These are phyloP conservation scores for Steatocranus sp. DNA, from an alignment of 2,797 vertebrate species.

Conservation along the genomic window DNA sequence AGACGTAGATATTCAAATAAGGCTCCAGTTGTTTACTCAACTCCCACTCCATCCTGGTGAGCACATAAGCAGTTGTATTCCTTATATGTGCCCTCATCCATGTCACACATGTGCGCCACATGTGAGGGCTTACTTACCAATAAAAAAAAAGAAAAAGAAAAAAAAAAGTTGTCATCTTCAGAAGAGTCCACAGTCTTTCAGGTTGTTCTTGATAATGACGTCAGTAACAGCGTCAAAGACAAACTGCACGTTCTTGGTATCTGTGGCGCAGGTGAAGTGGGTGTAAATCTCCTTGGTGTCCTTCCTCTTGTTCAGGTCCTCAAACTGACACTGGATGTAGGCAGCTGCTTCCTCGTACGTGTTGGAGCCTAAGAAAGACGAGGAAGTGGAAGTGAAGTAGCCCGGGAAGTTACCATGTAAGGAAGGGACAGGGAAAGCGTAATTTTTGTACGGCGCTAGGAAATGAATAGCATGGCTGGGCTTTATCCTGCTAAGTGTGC, in stretches of 20 bases:
- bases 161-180: constrained; percentile 62
- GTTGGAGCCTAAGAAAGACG: constrained; percentile 84
- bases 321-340: constrained; percentile 98
- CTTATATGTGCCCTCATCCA: background rate
- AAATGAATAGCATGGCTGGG: background rate
- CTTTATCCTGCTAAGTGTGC: background rate
- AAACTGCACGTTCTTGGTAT: constrained; percentile 99
- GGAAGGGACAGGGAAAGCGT: background rate
- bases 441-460: background rate
- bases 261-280: constrained; percentile 98
- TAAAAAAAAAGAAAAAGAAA: constrained; percentile 18
- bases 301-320: constrained; percentile 98
- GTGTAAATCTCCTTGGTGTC: constrained; percentile 99
- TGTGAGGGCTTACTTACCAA: constrained; percentile 29
- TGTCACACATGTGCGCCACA: background rate
- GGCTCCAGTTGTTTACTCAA: background rate
- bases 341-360: constrained; percentile 98
- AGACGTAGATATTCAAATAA: background rate
- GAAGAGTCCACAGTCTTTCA: constrained; percentile 99
- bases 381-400: background rate
- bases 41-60: background rate
- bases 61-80: background rate
- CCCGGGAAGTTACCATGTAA: background rate
- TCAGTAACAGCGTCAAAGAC: constrained; percentile 99
- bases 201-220: constrained; percentile 99